phyloP scores from a whole-genome alignment of 2,113 vertebrate species.

The Propithecus coquereli region DNA sequence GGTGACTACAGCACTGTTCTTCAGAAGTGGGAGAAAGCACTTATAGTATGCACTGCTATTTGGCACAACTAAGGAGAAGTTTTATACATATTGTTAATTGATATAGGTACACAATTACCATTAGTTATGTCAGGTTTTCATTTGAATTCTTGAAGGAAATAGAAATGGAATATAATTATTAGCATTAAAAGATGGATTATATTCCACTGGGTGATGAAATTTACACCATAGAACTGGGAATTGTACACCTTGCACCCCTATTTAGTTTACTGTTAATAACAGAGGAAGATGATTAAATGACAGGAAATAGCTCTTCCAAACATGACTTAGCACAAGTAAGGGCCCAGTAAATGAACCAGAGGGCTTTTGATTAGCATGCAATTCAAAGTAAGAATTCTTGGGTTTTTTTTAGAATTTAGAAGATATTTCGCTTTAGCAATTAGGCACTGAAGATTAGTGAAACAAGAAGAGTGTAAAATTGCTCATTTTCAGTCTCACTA shows the following conservation, averaged over 20 bases:
- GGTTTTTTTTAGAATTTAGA: not conserved
- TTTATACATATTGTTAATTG: not conserved
- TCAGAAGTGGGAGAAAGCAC: not conserved
- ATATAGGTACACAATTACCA: not conserved
- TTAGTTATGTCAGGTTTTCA: slow-evolving; percentile 16
- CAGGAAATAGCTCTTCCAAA: not conserved
- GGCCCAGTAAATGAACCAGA: not conserved
- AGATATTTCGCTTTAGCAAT: slow-evolving; percentile 27
- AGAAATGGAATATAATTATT: not conserved
- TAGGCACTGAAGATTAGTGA: slow-evolving; percentile 23
- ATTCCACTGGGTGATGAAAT: not conserved
- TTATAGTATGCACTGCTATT: not conserved
- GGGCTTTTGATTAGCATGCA: not conserved
- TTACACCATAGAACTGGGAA: not conserved
- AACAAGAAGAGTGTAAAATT: not conserved
- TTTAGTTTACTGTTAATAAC: slow-evolving; percentile 14
- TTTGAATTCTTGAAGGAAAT: not conserved
- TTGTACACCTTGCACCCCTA: not conserved
- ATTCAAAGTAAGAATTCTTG: not conserved
- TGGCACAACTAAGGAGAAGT: not conserved
- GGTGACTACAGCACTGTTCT: not conserved
- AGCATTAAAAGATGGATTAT: not conserved
- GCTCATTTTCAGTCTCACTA: slow-evolving; percentile 19
- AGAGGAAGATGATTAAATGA: slow-evolving; percentile 5
- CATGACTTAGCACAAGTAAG: not conserved